A percentile compares a stretch with the other conserved stretches of the same genome.
phyloP scores from a whole-genome alignment of 2,113 vertebrate genomes.

The Aythya baeri region DNA sequence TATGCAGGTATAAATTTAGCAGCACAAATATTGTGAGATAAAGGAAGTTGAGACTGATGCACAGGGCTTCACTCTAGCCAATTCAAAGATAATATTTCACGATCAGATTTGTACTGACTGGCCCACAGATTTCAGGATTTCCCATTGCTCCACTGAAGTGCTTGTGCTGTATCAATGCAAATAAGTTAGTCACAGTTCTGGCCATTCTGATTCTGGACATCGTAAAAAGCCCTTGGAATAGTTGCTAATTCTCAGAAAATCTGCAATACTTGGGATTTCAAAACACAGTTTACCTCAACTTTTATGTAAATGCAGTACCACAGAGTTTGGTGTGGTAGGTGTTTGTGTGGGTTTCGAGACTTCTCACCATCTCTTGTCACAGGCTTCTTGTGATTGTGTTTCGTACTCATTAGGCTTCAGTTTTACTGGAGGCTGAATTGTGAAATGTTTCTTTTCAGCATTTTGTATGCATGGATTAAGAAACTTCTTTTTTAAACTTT shows the following conservation, averaged over 20 bases:
- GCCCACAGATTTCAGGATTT: background rate
- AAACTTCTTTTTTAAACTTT: background rate
- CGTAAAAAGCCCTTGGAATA: background rate
- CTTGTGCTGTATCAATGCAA: background rate
- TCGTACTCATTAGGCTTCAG: background rate
- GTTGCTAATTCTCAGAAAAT: background rate
- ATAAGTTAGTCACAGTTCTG: background rate
- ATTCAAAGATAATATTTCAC: background rate
- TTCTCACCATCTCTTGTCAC: background rate
- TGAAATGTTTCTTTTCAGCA: background rate
- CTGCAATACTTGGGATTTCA: background rate
- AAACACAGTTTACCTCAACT: background rate
- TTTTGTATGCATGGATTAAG: background rate
- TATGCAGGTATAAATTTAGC: background rate
- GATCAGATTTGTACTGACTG: background rate
- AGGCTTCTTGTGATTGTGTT: background rate
- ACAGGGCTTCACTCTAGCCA: background rate
- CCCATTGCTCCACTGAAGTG: background rate
- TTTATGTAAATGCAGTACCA: rapidly evolving
- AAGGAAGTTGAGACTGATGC: background rate
- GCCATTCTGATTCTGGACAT: background rate
- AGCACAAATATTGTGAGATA: background rate
- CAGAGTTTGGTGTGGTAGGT: background rate
- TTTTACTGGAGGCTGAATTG: background rate
- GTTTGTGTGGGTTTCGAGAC: background rate